phyloP scores from a whole-genome alignment of 2,113 vertebrate genomes.

The Cololabis saira region DNA sequence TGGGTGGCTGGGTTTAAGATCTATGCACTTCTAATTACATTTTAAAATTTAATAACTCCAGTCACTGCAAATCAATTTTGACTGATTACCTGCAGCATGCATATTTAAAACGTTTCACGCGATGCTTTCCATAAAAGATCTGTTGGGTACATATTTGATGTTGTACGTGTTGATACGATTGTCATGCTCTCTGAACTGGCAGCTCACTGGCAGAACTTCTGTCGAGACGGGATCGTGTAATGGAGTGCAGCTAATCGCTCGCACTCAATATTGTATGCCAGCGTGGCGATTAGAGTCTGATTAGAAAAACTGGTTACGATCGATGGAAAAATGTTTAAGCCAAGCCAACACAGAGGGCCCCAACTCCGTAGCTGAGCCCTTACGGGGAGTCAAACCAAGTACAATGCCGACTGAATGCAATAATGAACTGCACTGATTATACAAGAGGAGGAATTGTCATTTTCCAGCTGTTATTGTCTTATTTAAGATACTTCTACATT shows the following conservation, averaged over 20 bases:
- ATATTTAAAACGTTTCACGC: constrained; percentile 22
- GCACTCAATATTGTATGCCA: constrained; percentile 50
- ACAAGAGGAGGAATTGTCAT: constrained; percentile 27
- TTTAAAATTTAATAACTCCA: constrained; percentile 40
- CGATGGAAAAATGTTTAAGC: constrained; percentile 16
- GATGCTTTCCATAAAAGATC: constrained; percentile 33
- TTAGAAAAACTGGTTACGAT: constrained; percentile 41
- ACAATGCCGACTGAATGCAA: constrained; percentile 52
- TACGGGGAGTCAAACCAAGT: constrained; percentile 36
- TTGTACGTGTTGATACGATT: constrained; percentile 38
- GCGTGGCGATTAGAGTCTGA: constrained; percentile 54
- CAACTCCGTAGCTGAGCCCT: constrained; percentile 5
- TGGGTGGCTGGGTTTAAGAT: neutral
- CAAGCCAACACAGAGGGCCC: neutral
- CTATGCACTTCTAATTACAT: constrained; percentile 17
- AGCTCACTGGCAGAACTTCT: constrained; percentile 46
- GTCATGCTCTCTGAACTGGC: constrained; percentile 26
- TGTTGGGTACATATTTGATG: constrained; percentile 34
- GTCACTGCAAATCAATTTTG: constrained; percentile 36
- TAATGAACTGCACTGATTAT: constrained; percentile 41
- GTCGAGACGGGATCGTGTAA: constrained; percentile 32
- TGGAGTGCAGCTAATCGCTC: constrained; percentile 46
- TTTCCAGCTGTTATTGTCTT: no score
- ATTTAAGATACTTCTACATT: no score
- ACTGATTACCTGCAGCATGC: constrained; percentile 47